Evolutionary conservation across 2,797 vertebrate species (phyloP), one percentile per base, ranked within the genome.

Genomic region (Orestias chungarensis): DNA sequence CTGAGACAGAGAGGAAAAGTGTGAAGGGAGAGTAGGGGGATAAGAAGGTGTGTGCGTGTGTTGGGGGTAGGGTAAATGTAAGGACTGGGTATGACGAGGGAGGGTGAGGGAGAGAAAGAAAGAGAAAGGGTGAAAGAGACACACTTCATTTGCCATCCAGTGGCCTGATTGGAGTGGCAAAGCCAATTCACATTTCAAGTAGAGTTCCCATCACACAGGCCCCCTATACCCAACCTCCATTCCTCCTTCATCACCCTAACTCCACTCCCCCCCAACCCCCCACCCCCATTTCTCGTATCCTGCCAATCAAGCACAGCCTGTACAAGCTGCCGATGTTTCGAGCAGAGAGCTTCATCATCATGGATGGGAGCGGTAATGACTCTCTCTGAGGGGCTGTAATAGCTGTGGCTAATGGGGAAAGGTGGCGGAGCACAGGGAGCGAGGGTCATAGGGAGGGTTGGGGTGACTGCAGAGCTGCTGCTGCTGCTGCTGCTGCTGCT

Each of bases 61-160:
- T 61, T 93, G 95, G 93, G 95, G 95, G 95, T 93, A 95, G 95
- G 94, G 42, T 93, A 94, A 95, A 93, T 93, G 66, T 49, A 73
- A 65, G 73, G 23, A 79, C 64, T 73, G 95, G 95, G 71, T 55
- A 43, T 61, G 57, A 38, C 33, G 73, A 57, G 44, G 47, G 43
- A 94, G 95, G 93, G 95, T 91, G 94, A 94, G 95, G 93, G 95
- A 95, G 95, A 95, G 94, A 64, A 93, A 95, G 95, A 94, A 92
- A 94, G 94, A 94, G 76, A 67, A 77, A 70, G 76, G 29, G 82
- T 76, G 83, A 77, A 79, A 87, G 81, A 86, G 89, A 88, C 84
- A 96, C 96, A 97, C 97, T 97, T 98, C 97, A 98, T 98, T 98
- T 97, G 97, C 97, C 96, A 97, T 98, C 96, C 96, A 98, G 96